Evolutionary conservation across 2,113 vertebrate species (phyloP), one percentile per base, ranked within the genome.

Genomic region (Genyomyrus donnyi): DNA sequence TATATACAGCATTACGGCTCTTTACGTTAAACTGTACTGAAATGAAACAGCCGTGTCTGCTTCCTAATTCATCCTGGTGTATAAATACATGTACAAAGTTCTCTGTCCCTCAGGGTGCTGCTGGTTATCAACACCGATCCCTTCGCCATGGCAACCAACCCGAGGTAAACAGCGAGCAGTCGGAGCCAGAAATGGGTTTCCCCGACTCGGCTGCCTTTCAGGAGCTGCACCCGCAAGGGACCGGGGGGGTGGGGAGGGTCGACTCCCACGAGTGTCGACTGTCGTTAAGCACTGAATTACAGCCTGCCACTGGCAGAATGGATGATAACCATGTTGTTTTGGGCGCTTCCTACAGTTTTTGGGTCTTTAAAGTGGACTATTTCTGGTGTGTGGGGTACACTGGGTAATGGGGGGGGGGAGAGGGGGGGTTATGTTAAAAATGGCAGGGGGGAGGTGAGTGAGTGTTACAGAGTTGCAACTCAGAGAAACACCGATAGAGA

Each of bases 1-100:
- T 91, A 90, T 90, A 91, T 92, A 94, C 88, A 87, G 88, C 92
- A 92, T 91, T 90, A 89, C 17, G 90, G 90, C 31, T 3, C 48
- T 87, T 87, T 53, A 19, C 13, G 5, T 87, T 31, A 42, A 39
- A 53, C 49, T 46, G 45, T 27, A 17, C 21, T 3, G 24, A 24
- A 39, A 13, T 87, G n/a, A 53, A 87, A 52, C 31, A 35, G 45
- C 1, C 13, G 8, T 31, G 19, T 39, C 35, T 86, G n/a, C 24
- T 49, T 86, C 24, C 46, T 35, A 42, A 56, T 53, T 35, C 31
- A 27, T 7, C 17, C 5, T 10, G 6, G 2, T 52, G 27, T 48
- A 56, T 53, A 31, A 50, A 19, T 11, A 46, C 85, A 31, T 4
- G 62, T 70, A 70, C 27, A 70, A 50, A 35, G 46, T 27, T 35